phyloP scores from a whole-genome alignment of 2,888 invertebrate species.

The Drosophila atripex region DNA sequence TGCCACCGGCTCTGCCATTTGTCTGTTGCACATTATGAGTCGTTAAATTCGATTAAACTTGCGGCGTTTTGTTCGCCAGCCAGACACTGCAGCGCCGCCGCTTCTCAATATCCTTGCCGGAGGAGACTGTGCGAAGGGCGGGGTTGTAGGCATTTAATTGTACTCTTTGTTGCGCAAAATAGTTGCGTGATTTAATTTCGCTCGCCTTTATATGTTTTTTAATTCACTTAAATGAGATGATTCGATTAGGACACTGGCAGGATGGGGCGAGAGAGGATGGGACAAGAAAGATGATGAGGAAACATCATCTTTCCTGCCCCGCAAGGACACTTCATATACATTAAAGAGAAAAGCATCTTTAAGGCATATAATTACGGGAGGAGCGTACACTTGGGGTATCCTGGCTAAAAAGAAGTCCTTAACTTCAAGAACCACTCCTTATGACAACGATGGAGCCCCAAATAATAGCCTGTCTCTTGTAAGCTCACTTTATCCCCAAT shows the following conservation, averaged over 20 bases:
- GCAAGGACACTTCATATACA: too few relatives aligned
- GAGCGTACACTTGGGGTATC: neutral
- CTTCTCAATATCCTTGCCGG: conserved; percentile 11
- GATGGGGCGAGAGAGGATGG: neutral
- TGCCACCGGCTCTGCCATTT: conserved; percentile 39
- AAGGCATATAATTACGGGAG: too few relatives aligned
- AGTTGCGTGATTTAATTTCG: conserved; percentile 76
- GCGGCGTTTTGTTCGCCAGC: conserved; percentile 60
- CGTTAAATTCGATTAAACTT: conserved; percentile 82
- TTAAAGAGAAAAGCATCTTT: too few relatives aligned
- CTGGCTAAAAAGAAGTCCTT: neutral
- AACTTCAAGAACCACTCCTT: neutral
- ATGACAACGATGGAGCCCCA: neutral
- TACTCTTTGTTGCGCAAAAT: conserved; percentile 72
- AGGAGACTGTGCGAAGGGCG: conserved; percentile 17
- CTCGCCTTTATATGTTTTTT: conserved; percentile 68
- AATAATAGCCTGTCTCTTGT: conserved; percentile 21
- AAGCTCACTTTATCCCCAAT: conserved; percentile 7
- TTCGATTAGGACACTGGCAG: conserved; percentile 53
- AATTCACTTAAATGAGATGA: conserved; percentile 68
- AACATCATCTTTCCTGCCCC: too few relatives aligned
- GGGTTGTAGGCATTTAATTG: conserved; percentile 54
- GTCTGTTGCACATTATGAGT: conserved; percentile 81
- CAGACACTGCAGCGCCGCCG: conserved; percentile 43
- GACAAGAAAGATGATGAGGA: neutral